Percentiles rank a stretch among this genome's conserved stretches.
Conservation (phyloP, 2,113 vertebrate genomes). For the Diphyllodes magnificus region DNA sequence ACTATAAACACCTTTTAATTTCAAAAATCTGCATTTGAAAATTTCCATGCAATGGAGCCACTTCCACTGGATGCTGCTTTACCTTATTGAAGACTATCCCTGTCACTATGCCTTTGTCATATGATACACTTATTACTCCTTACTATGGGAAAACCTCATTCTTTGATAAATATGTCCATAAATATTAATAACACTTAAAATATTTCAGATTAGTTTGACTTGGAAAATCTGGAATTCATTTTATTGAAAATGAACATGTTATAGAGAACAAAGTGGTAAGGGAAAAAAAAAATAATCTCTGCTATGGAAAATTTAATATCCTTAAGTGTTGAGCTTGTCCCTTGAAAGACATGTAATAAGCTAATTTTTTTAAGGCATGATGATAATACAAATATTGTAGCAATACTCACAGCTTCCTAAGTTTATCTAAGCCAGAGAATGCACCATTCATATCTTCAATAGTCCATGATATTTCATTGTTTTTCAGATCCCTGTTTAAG, state of each 20-base stretch:
- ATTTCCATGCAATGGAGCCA: not conserved
- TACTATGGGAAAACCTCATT: not conserved
- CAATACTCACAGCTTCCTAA: slow-evolving; percentile 85
- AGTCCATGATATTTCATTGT: slow-evolving; percentile 97
- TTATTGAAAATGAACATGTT: not conserved
- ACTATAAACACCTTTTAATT: not conserved
- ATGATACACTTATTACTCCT: not conserved
- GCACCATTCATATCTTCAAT: slow-evolving; percentile 99
- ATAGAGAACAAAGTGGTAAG: not conserved
- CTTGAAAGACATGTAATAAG: not conserved
- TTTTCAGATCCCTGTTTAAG: slow-evolving; percentile 84
- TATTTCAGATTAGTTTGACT: not conserved
- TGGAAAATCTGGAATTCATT: not conserved
- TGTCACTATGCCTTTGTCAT: not conserved
- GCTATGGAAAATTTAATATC: not conserved
- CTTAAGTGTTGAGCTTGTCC: not conserved
- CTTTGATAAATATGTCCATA: not conserved
- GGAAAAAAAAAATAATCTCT: not conserved
- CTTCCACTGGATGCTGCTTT: not conserved
- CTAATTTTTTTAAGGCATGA: not conserved
- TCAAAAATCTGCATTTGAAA: not conserved
- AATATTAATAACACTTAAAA: not conserved
- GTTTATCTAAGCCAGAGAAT: slow-evolving; percentile 90
- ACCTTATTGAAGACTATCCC: not conserved
- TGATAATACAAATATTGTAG: not conserved